Evolutionary conservation across 2,797 vertebrate genomes (phyloP).

Genomic region (Diplodus puntazzo): DNA sequence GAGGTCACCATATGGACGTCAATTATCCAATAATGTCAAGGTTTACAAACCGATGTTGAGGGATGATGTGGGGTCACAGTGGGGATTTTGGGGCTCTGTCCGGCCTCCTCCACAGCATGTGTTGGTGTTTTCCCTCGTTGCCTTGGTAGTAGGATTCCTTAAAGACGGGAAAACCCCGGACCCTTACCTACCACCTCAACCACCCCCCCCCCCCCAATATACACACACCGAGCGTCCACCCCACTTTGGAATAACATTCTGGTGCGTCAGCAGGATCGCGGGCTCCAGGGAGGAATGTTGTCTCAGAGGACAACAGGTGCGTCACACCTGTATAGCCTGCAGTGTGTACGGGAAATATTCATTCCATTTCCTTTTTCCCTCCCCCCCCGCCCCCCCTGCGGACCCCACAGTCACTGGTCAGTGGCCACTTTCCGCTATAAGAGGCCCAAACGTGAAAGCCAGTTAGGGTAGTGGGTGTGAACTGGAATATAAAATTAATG

Average conservation of each 20-base stretch:
- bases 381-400: not conserved
- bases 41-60: conserved; percentile 11
- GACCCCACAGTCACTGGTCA: conserved; percentile 27
- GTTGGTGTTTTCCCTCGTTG: conserved; percentile 65
- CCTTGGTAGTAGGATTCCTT: conserved; percentile 63
- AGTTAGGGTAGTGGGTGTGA: conserved; percentile 21
- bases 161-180: conserved; percentile 68
- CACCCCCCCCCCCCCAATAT: not conserved
- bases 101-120: conserved; percentile 30
- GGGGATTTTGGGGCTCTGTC: not conserved
- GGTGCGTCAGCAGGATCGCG: conserved; percentile 63
- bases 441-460: conserved; percentile 19
- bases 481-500: conserved; percentile 58
- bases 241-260: conserved; percentile 57
- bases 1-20: conserved; percentile 34
- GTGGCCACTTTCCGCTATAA: conserved; percentile 42
- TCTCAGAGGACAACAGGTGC: conserved; percentile 69
- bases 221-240: conserved; percentile 35
- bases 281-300: conserved; percentile 57
- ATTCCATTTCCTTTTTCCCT: conserved; percentile 10
- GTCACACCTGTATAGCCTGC: conserved; percentile 68
- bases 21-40: not conserved
- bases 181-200: conserved; percentile 17
- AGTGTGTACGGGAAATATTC: conserved; percentile 59
- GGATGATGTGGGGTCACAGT: not conserved